phyloP scores from a whole-genome alignment of 1,140 invertebrate genomes.

The Hestina assimilis region DNA sequence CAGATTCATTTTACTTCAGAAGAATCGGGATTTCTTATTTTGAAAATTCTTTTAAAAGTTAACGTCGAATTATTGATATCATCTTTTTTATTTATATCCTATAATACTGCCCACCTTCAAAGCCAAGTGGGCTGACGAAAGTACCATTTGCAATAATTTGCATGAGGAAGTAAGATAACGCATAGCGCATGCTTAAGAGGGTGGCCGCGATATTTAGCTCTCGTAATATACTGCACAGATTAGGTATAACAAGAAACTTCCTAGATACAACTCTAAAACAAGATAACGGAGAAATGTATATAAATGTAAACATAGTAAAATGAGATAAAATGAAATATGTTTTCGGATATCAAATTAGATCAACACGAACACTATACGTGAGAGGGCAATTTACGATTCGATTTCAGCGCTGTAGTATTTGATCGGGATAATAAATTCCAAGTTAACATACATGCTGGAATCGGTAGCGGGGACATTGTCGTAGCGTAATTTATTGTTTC shows the following conservation, averaged over 20 bases:
- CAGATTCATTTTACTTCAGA: too few species aligned
- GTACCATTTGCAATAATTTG: conserved; percentile 61
- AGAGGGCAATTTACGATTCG: conserved; percentile 33
- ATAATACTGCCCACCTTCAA: conserved; percentile 7
- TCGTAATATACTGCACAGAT: conserved; percentile 34
- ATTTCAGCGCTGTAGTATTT: conserved; percentile 42
- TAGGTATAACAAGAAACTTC: conserved; percentile 41
- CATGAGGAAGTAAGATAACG: conserved; percentile 61
- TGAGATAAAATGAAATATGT: conserved; percentile 17
- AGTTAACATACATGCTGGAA: conserved; percentile 48
- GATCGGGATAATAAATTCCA: conserved; percentile 47
- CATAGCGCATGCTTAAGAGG: conserved; percentile 40
- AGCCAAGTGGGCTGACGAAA: conserved; percentile 32
- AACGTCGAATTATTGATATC: too few species aligned
- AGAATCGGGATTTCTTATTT: too few species aligned
- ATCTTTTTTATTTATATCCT: too few species aligned
- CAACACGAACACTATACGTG: conserved; percentile 18
- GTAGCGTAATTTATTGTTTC: conserved; percentile 52
- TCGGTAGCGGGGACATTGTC: conserved; percentile 51
- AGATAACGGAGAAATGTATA: conserved; percentile 24
- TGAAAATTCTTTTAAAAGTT: too few species aligned
- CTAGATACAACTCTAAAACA: conserved; percentile 35
- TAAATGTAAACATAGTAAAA: conserved; percentile 19
- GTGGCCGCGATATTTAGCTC: conserved; percentile 42
- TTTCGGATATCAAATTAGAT: conserved; percentile 29